Conservation (phyloP, 2,113 vertebrate genomes). For the Prochilodus magdalenae region DNA sequence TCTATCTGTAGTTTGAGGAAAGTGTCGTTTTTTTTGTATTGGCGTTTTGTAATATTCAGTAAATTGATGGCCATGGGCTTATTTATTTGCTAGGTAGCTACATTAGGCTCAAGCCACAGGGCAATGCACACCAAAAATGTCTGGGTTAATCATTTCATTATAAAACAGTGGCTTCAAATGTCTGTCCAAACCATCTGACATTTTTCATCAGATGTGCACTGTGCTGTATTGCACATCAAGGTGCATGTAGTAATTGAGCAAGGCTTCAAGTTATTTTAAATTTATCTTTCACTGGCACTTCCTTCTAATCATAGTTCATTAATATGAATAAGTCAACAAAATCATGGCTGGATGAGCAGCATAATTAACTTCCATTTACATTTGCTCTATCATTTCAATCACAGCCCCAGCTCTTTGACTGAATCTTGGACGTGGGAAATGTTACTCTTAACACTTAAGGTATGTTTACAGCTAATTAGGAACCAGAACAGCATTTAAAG, state of each 20-base stretch:
- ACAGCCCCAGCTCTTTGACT: neutral
- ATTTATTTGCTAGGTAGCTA: too few species aligned
- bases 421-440: neutral
- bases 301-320: neutral
- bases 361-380: conserved; percentile 32
- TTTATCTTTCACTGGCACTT: neutral
- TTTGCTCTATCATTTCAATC: neutral
- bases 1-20: too few species aligned
- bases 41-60: too few species aligned
- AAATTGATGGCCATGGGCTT: too few species aligned
- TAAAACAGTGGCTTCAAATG: too few species aligned
- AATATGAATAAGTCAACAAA: conserved; percentile 15
- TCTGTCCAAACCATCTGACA: too few species aligned
- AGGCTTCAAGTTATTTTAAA: neutral
- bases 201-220: neutral
- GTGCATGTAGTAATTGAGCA: neutral
- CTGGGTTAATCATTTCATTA: too few species aligned
- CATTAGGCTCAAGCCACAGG: too few species aligned
- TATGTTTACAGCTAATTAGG: neutral
- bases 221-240: neutral
- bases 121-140: too few species aligned
- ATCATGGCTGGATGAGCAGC: neutral
- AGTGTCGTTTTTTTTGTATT: too few species aligned
- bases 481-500: too few species aligned
- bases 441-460: neutral